Evolutionary conservation across 2,113 vertebrate species (phyloP).

Genomic region (Antechinus stuartii): DNA sequence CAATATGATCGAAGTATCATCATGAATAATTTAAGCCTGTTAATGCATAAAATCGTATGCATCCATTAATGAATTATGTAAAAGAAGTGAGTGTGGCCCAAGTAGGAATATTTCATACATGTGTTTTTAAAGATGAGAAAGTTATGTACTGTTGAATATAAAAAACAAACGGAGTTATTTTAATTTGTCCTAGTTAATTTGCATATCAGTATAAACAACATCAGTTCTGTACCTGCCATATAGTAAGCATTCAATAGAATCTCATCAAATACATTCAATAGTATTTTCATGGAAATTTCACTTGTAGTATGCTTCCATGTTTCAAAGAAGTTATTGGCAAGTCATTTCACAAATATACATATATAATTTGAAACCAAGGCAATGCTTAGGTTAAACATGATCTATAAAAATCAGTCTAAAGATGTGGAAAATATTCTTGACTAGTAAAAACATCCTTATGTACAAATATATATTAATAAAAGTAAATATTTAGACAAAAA

Average conservation of each 20-base stretch:
- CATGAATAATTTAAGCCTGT: background rate
- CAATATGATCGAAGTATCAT: background rate
- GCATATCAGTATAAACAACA: background rate
- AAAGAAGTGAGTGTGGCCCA: background rate
- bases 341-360: background rate
- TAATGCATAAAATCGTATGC: background rate
- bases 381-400: background rate
- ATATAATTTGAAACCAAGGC: background rate
- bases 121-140: background rate
- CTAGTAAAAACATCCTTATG: background rate
- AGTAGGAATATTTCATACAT: background rate
- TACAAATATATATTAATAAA: background rate
- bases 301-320: background rate
- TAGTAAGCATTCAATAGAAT: background rate
- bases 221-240: background rate
- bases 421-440: background rate
- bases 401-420: background rate
- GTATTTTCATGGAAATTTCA: background rate
- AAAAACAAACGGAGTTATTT: background rate
- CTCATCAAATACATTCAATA: background rate
- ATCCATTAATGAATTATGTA: background rate
- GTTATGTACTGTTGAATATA: background rate
- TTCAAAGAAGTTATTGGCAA: background rate
- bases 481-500: background rate
- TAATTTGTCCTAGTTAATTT: background rate